phyloP scores from a whole-genome alignment of 2,797 vertebrate genomes.

The Leptodactylus fallax region DNA sequence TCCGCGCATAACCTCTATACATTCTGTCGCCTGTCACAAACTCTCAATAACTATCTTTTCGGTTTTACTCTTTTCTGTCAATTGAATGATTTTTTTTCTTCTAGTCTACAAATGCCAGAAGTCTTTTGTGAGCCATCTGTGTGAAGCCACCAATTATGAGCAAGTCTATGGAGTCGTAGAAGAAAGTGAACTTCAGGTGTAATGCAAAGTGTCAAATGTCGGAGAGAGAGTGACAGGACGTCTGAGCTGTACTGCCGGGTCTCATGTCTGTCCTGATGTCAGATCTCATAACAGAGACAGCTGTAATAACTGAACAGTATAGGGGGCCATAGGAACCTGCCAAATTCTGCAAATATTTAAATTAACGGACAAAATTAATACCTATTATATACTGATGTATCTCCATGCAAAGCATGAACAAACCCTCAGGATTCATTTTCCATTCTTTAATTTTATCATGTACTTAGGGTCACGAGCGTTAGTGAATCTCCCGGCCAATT shows the following conservation, averaged over 20 bases:
- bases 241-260: too few species aligned
- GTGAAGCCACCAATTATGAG: not conserved
- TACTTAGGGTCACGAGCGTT: too few species aligned
- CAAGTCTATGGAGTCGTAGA: not conserved
- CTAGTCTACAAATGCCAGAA: slow-evolving; percentile 11
- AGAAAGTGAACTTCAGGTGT: not conserved
- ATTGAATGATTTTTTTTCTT: slow-evolving; percentile 14
- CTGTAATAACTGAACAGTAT: not conserved
- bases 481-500: too few species aligned
- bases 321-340: not conserved
- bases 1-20: slow-evolving; percentile 32
- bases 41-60: slow-evolving; percentile 30
- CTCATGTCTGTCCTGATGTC: not conserved
- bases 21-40: slow-evolving; percentile 9
- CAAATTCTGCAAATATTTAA: not conserved
- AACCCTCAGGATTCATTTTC: too few species aligned
- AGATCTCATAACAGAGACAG: not conserved
- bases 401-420: too few species aligned
- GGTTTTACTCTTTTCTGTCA: slow-evolving; percentile 15
- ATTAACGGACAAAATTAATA: too few species aligned
- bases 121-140: slow-evolving; percentile 1
- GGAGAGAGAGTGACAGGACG: not conserved
- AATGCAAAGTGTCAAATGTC: not conserved
- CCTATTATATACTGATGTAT: too few species aligned
- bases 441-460: too few species aligned